phyloP scores from a whole-genome alignment of 2,113 vertebrate genomes.

The Theristicus caerulescens region DNA sequence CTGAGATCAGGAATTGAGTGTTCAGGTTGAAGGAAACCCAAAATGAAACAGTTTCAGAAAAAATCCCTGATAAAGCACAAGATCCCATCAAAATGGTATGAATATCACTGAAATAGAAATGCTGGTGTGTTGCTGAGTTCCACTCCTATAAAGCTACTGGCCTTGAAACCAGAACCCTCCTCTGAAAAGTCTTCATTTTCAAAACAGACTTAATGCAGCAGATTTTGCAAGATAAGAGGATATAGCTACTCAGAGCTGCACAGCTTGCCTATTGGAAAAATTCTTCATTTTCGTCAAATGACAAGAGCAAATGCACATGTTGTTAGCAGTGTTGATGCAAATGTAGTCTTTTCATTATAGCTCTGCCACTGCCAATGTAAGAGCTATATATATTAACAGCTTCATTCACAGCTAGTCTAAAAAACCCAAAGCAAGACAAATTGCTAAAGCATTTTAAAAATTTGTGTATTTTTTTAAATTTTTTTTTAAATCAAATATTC shows the following conservation, averaged over 20 bases:
- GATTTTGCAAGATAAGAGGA: not conserved
- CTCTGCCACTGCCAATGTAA: not conserved
- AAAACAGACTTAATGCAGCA: not conserved
- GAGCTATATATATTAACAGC: not conserved
- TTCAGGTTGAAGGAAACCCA: not conserved
- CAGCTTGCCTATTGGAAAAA: not conserved
- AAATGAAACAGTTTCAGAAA: not conserved
- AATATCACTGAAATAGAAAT: not conserved
- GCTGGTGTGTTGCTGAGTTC: not conserved
- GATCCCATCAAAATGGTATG: not conserved
- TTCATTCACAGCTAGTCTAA: not conserved
- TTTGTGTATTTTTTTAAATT: rapidly evolving
- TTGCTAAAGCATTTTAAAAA: not conserved
- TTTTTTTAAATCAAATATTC: not conserved
- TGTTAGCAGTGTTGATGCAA: not conserved
- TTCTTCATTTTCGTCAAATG: not conserved
- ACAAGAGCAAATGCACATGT: not conserved
- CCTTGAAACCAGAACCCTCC: not conserved
- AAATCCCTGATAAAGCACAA: not conserved
- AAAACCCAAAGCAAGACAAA: not conserved
- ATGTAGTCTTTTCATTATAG: not conserved
- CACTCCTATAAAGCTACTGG: not conserved
- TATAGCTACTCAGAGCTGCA: not conserved
- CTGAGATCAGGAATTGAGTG: not conserved
- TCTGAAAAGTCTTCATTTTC: not conserved